Evolutionary conservation across 2,797 vertebrate species (phyloP).

Genomic region (Gadopsis bispinosus): DNA sequence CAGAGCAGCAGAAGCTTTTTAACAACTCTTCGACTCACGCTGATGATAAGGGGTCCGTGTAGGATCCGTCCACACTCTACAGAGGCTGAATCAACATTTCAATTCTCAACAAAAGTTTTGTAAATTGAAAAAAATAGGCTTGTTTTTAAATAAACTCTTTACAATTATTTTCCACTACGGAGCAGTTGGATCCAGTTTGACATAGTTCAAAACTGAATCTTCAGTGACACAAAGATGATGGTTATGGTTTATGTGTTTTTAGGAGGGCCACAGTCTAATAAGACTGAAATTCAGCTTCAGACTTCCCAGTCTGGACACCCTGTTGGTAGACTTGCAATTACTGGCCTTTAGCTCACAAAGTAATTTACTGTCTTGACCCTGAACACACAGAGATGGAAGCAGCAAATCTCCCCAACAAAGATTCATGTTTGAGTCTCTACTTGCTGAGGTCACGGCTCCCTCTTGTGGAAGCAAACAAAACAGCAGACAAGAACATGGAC

Average conservation of each 20-base stretch:
- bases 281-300: too few species aligned
- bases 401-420: background rate
- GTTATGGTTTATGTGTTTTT: too few species aligned
- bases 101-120: too few species aligned
- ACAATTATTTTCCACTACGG: too few species aligned
- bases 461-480: background rate
- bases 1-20: background rate
- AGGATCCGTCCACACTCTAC: too few species aligned
- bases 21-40: background rate
- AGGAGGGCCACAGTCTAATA: too few species aligned
- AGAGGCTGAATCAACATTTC: background rate
- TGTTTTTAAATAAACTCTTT: too few species aligned
- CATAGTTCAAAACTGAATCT: too few species aligned
- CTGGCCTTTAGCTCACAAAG: background rate
- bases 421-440: background rate
- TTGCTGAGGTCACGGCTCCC: background rate
- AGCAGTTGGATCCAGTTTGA: too few species aligned
- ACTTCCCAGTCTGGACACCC: background rate
- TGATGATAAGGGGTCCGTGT: background rate
- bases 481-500: background rate
- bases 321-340: background rate
- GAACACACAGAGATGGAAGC: too few species aligned
- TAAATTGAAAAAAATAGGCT: too few species aligned
- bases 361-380: background rate
- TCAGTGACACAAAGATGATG: too few species aligned